Evolutionary conservation across 1,140 invertebrate genomes (phyloP), one percentile per base, ranked within the genome.

Genomic region (Macrobrachium rosenbergii): DNA sequence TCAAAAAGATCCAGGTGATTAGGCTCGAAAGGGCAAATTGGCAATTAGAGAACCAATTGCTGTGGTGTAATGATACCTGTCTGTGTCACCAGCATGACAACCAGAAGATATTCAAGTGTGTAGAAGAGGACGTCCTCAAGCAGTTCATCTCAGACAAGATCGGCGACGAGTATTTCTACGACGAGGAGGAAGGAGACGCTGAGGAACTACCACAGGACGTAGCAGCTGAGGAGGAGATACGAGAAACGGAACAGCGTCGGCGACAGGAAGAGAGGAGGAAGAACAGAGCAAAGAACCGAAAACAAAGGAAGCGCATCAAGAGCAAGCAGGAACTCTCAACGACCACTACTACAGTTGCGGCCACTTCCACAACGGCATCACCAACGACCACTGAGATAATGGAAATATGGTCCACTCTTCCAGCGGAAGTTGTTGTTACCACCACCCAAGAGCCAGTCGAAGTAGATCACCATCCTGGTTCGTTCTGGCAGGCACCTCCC

Each of bases 51-150:
- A 21, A 23, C 0, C 16, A 67, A 8, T 63, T 89, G 17, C n/a
- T 78, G 14, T 89, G 88, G 88, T 89, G 88, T 67, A 62, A 77
- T 12, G 80, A 89, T 63, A 19, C 73, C 62, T 89, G 88, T 72
- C 73, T 87, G 21, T 89, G 88, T 43, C 81, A 89, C 52, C 69
- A 62, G 6, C 10, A 83, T 16, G 87, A 59, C 43, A 37, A 75
- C 28, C 43, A 77, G 45, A 37, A 78, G 37, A 52, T 52, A 8
- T 89, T 89, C 52, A 21, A 79, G 37, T 89, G 88, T 75, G 62
- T 69, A 5, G 60, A 87, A 60, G 69, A 67, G 43, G 43, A 69
- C 8, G n/a, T 21, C 1, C 73, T 89, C 43, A 79, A 19, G 10
- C 45, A 67, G 12, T 79, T 89, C 60, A 89, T 89, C 75, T 28